Conservation (phyloP, 2,888 invertebrate genomes). For the Conops quadrifasciatus region DNA sequence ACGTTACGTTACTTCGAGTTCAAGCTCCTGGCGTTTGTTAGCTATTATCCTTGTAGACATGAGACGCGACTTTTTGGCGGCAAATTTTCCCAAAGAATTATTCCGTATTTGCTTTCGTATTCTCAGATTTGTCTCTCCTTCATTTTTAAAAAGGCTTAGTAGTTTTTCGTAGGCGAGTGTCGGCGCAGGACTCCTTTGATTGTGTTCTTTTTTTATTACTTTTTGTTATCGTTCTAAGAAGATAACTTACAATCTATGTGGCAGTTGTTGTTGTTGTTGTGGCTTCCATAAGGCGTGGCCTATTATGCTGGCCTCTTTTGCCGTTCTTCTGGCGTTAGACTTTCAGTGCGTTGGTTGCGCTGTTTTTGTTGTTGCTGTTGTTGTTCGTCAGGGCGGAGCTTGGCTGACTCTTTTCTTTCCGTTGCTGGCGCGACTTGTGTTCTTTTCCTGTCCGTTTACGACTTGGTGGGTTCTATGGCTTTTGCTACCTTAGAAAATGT, state of each 20-base stretch:
- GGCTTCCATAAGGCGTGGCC: slow-evolving; percentile 32
- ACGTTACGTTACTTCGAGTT: neutral
- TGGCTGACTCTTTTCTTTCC: slow-evolving; percentile 27
- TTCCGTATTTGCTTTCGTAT: slow-evolving; percentile 9
- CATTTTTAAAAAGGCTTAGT: neutral
- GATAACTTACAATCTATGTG: neutral
- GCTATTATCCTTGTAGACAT: slow-evolving; percentile 12
- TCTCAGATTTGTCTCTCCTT: slow-evolving; percentile 8
- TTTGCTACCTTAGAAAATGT: slow-evolving; percentile 13
- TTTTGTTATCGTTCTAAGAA: slow-evolving; percentile 4
- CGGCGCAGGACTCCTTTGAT: slow-evolving; percentile 33
- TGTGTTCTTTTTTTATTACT: neutral
- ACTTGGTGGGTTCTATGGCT: slow-evolving; percentile 16
- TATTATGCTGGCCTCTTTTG: slow-evolving; percentile 17
- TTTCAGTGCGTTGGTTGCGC: slow-evolving; percentile 41
- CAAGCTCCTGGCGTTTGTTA: neutral
- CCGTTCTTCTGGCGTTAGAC: slow-evolving; percentile 29
- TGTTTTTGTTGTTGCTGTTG: slow-evolving; percentile 44
- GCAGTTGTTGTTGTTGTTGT: slow-evolving; percentile 13
- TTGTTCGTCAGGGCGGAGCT: slow-evolving; percentile 48
- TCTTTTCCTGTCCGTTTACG: slow-evolving; percentile 7
- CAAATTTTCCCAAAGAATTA: slow-evolving; percentile 39
- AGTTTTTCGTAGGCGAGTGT: slow-evolving; percentile 21
- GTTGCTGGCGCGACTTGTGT: slow-evolving; percentile 8
- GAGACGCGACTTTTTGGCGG: slow-evolving; percentile 43